Conservation (phyloP, 2,113 vertebrate species). For the Cyphotilapia sp. region DNA sequence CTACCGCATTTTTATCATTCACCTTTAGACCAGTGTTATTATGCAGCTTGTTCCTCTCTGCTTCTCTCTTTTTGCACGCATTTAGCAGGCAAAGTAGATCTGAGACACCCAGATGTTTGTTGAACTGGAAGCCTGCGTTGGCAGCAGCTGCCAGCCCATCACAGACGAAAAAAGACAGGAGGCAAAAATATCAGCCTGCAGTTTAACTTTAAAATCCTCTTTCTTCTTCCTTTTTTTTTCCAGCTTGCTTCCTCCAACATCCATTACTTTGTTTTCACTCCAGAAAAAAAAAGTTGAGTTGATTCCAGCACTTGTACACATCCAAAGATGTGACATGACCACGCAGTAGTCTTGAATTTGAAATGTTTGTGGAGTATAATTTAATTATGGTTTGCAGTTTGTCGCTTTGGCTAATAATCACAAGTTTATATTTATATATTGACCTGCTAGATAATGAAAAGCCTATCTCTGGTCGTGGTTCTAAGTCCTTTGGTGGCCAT, state of each 20-base stretch:
- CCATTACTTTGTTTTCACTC: background rate
- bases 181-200: constrained; percentile 11
- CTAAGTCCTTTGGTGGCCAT: background rate
- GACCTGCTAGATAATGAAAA: background rate
- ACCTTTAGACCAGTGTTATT: constrained; percentile 9
- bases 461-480: background rate
- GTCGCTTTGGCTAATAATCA: background rate
- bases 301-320: background rate
- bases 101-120: constrained; percentile 62
- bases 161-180: constrained; percentile 14
- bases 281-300: background rate
- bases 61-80: background rate
- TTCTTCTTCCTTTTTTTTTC: background rate
- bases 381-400: background rate
- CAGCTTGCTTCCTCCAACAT: background rate
- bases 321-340: constrained; percentile 38
- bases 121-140: constrained; percentile 58
- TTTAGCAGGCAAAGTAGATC: constrained; percentile 15
- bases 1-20: background rate
- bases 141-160: constrained; percentile 44
- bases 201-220: constrained; percentile 26
- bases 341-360: background rate
- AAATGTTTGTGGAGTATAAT: background rate
- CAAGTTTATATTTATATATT: background rate
- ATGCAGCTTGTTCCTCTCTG: background rate